Evolutionary conservation across 2,888 invertebrate species (phyloP), one percentile per base, ranked within the genome.

Genomic region (Brassicogethes aeneus): DNA sequence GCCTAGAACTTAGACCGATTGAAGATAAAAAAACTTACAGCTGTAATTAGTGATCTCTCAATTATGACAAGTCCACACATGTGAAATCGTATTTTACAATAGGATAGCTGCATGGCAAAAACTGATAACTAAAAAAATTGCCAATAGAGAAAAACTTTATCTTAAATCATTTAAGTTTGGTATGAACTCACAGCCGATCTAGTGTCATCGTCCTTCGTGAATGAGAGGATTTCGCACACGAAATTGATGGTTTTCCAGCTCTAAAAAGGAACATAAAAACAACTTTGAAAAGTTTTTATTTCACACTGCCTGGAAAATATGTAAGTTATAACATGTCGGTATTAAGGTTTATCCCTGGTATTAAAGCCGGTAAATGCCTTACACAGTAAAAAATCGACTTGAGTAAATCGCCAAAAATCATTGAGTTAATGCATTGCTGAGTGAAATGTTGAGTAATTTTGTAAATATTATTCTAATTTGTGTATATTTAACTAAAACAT

Each of bases 1-100:
- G n/a, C n/a, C n/a, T n/a, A n/a, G n/a, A n/a, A n/a, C 5, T 23
- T 23, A 23, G 5, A 5, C 23, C 23, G 5, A 23, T 10, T 23
- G 5, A 5, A 23, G 23, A 23, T 23, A 7, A 7, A 23, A 23
- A 5, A 36, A 50, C 62, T 64, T 61, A 75, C 76, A 55, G 76
- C 71, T 40, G 75, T 73, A 13, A 76, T 60, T 31, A 76, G 64
- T 16, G 69, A 63, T 47, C 76, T 65, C 55, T 75, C 71, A 17
- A 76, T 63, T 10, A 65, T 64, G 40, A 75, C 75, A 39, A 76
- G 59, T 3, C 75, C 75, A 45, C 70, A 71, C 0, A 73, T 74
- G 0, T 71, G 71, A 53, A 75, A 75, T 32, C 70, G 67, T 2
- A 69, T 47, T 7, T 66, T 65, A 39, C 66, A 61, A 35, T 66